Conservation (phyloP, 1,140 invertebrate species). For the Anoplophora glabripennis region DNA sequence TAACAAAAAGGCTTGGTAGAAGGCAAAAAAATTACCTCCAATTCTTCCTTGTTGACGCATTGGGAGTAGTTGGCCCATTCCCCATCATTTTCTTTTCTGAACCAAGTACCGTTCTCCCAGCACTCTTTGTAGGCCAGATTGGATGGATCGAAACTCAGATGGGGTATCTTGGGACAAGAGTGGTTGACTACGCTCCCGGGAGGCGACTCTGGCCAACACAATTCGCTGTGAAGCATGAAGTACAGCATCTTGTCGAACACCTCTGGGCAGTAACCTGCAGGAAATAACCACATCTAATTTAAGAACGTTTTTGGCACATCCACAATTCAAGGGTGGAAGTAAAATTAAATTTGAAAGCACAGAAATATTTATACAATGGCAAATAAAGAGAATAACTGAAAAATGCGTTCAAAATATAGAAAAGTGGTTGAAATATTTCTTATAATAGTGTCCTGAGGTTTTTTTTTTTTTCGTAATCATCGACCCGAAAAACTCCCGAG, state of each 20-base stretch:
- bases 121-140: conserved; percentile 38
- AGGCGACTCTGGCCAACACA: conserved; percentile 64
- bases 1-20: no score
- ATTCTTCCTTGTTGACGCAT: conserved; percentile 69
- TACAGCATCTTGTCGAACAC: conserved; percentile 56
- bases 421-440: no score
- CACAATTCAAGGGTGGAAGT: no score
- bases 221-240: conserved; percentile 47
- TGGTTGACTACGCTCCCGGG: conserved; percentile 57
- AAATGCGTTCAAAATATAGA: no score
- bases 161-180: conserved; percentile 58
- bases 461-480: no score
- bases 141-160: conserved; percentile 50
- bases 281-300: neutral
- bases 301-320: no score
- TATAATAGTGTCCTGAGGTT: no score
- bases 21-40: conserved; percentile 57
- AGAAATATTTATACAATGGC: no score
- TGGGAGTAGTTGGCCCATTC: conserved; percentile 79
- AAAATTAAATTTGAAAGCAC: no score
- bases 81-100: conserved; percentile 34
- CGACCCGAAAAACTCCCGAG: no score
- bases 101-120: conserved; percentile 43
- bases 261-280: conserved; percentile 55
- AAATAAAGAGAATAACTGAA: no score